Evolutionary conservation across 2,113 vertebrate species (phyloP).

Genomic region (Pseudolaguvia tuberculata): DNA sequence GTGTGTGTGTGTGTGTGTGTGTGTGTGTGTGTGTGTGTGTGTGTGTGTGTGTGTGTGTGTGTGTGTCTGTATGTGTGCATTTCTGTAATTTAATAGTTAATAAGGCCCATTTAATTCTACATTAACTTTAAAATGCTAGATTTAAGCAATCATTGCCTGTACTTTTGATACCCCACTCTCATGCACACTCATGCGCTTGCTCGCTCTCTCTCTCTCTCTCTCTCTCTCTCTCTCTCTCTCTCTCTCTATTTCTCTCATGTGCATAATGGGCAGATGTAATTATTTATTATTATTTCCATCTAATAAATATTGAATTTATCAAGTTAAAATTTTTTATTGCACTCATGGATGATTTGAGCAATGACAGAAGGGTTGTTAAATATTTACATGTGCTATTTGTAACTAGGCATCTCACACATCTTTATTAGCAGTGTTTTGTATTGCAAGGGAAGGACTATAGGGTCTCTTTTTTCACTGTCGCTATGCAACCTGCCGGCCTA

Average conservation of each 20-base stretch:
- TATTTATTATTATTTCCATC: conserved; percentile 56
- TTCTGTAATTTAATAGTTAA: not conserved
- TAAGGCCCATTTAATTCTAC: not conserved
- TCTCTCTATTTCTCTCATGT: conserved; percentile 7
- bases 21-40: too few species aligned
- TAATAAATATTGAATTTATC: not conserved
- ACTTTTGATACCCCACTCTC: not conserved
- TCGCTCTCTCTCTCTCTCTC: not conserved
- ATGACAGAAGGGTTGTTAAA: not conserved
- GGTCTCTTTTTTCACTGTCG: conserved; percentile 30
- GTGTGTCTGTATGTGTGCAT: too few species aligned
- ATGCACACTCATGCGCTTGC: not conserved
- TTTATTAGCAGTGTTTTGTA: conserved; percentile 28
- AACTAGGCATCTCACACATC: not conserved
- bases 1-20: too few species aligned
- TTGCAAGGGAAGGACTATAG: conserved; percentile 25
- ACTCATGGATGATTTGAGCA: not conserved
- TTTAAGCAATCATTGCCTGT: not conserved
- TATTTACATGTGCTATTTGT: conserved; percentile 6
- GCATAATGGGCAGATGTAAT: conserved; percentile 62
- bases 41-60: too few species aligned
- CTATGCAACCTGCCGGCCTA: conserved; percentile 34
- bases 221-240: not conserved
- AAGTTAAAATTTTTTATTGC: not conserved
- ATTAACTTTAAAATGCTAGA: too few species aligned